phyloP scores from a whole-genome alignment of 2,797 vertebrate species.

The Xerus rutilus region DNA sequence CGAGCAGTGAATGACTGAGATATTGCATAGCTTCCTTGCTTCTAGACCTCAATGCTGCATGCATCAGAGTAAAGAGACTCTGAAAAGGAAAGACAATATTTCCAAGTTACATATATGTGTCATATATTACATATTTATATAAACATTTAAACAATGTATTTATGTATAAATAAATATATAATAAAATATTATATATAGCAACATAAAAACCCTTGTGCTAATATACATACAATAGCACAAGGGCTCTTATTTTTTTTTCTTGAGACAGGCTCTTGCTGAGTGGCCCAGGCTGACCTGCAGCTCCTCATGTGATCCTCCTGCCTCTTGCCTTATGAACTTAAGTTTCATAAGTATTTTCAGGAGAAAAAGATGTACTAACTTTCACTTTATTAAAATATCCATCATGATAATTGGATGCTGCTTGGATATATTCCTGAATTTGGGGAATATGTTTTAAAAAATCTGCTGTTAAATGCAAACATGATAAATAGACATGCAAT shows the following conservation, averaged over 20 bases:
- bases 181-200: no score
- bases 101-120: slow-evolving; percentile 12
- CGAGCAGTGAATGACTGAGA: slow-evolving; percentile 75
- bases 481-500: no score
- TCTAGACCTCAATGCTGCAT: slow-evolving; percentile 82
- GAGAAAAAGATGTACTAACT: neutral
- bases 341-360: neutral
- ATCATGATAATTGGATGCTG: neutral
- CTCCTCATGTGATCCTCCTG: no score
- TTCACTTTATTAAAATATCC: neutral
- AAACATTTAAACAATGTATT: no score
- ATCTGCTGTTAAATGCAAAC: slow-evolving; percentile 28
- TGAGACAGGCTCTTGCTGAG: no score
- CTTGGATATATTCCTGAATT: neutral
- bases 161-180: no score
- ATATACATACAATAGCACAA: no score
- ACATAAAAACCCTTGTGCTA: no score
- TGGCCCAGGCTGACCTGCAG: neutral
- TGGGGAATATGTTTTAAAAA: neutral
- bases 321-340: neutral
- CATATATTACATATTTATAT: no score
- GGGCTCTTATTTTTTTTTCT: no score
- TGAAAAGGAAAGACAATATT: neutral
- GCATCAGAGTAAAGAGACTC: slow-evolving; percentile 85
- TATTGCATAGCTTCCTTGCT: slow-evolving; percentile 43